phyloP scores from a whole-genome alignment of 2,888 invertebrate genomes.

The Mimumesa dahlbomi region DNA sequence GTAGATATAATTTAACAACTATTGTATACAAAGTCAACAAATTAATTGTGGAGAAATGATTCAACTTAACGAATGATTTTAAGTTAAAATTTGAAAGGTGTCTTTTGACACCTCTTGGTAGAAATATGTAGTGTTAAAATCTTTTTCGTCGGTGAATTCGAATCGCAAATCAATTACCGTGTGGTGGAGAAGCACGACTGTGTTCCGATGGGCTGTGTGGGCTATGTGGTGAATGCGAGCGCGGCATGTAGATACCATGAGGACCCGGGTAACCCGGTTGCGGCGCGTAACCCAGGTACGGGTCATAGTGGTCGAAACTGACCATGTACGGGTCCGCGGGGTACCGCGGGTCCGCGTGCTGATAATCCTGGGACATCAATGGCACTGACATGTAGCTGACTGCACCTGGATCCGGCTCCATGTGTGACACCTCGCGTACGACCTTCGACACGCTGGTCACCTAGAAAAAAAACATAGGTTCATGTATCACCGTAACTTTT shows the following conservation, averaged over 20 bases:
- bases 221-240: constrained; percentile 76
- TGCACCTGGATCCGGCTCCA: constrained; percentile 82
- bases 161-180: constrained; percentile 75
- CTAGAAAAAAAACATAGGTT: constrained; percentile 75
- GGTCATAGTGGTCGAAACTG: constrained; percentile 80
- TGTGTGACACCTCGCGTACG: constrained; percentile 84
- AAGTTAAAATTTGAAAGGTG: too few species aligned
- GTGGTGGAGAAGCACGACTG: constrained; percentile 79
- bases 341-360: constrained; percentile 77
- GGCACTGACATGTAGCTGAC: constrained; percentile 79
- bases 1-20: too few species aligned
- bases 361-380: constrained; percentile 78
- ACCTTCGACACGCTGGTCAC: constrained; percentile 88
- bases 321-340: constrained; percentile 79
- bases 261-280: constrained; percentile 78
- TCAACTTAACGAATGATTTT: too few species aligned
- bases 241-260: constrained; percentile 78
- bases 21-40: background rate
- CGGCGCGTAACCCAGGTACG: constrained; percentile 78
- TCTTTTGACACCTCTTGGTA: too few species aligned
- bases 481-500: too few species aligned
- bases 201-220: constrained; percentile 79
- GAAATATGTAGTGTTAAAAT: too few species aligned
- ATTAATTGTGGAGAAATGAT: too few species aligned
- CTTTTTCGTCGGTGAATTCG: too few species aligned